phyloP scores from a whole-genome alignment of 2,797 vertebrate species.

The Darevskia nairensis region DNA sequence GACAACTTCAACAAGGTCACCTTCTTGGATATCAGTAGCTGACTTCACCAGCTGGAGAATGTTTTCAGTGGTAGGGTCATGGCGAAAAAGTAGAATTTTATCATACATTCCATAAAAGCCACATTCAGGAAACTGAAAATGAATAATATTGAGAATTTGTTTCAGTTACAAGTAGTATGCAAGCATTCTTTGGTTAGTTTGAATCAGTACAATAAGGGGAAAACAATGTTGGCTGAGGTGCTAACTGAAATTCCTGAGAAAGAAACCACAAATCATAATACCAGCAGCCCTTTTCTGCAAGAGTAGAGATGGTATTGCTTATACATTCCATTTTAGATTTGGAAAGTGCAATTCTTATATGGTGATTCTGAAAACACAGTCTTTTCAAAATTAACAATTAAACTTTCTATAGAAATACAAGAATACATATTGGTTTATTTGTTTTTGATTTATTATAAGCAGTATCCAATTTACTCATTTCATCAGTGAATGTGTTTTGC shows the following conservation, averaged over 20 bases:
- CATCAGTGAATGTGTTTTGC: no score
- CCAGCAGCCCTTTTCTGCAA: not conserved
- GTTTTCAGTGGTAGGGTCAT: constrained; percentile 90
- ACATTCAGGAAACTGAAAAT: constrained; percentile 92
- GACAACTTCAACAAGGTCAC: constrained; percentile 95
- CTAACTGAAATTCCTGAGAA: not conserved
- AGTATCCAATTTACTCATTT: no score
- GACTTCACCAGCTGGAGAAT: constrained; percentile 93
- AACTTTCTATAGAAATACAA: not conserved
- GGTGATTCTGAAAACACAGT: not conserved
- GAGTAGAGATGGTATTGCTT: no score
- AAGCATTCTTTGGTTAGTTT: not conserved
- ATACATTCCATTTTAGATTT: not conserved
- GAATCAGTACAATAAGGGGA: not conserved
- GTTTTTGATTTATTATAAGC: not conserved
- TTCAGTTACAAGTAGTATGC: not conserved
- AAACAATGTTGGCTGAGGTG: not conserved
- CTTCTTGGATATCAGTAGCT: constrained; percentile 93
- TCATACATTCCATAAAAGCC: constrained; percentile 98
- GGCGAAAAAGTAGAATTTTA: constrained; percentile 97
- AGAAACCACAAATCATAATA: not conserved
- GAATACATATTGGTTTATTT: not conserved
- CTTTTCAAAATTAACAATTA: not conserved
- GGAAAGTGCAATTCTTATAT: not conserved
- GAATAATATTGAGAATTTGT: constrained; percentile 63